Percentiles rank a stretch among this genome's conserved stretches.
Conservation (phyloP, 1,140 invertebrate species). For the Heliconius hewitsoni region DNA sequence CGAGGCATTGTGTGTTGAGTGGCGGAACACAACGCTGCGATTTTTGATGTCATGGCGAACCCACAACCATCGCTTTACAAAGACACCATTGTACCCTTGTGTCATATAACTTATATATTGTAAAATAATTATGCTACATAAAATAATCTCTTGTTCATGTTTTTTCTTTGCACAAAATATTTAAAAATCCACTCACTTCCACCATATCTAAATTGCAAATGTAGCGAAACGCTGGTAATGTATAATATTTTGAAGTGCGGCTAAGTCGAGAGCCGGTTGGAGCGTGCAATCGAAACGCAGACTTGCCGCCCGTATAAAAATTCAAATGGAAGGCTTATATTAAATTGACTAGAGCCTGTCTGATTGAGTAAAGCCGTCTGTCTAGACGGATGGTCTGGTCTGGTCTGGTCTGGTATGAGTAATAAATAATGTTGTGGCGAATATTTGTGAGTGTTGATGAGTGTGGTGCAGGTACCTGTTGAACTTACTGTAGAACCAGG, state of each 20-base stretch:
- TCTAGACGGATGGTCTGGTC: constrained; percentile 17
- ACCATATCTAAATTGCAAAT: constrained; percentile 1
- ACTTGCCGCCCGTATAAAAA: constrained; percentile 20
- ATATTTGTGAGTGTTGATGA: too few species aligned
- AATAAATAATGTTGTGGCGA: too few species aligned
- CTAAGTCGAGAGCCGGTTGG: neutral
- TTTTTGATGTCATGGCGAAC: too few species aligned
- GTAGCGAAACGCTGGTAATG: constrained; percentile 1
- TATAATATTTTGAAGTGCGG: constrained; percentile 10
- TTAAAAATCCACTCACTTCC: neutral
- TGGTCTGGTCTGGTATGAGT: neutral
- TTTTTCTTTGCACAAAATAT: neutral
- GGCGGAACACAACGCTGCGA: too few species aligned
- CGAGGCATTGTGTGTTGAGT: too few species aligned
- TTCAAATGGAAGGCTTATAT: constrained; percentile 25
- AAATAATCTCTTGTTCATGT: too few species aligned
- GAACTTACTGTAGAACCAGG: too few species aligned
- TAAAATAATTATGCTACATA: too few species aligned
- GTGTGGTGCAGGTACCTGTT: too few species aligned
- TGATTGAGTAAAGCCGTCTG: constrained; percentile 25
- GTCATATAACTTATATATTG: too few species aligned
- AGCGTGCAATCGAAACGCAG: neutral
- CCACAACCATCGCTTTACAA: too few species aligned
- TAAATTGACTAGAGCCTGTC: constrained; percentile 21
- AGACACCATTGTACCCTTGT: too few species aligned